Evolutionary conservation across 2,797 vertebrate species (phyloP).

Genomic region (Poeciliopsis infans): DNA sequence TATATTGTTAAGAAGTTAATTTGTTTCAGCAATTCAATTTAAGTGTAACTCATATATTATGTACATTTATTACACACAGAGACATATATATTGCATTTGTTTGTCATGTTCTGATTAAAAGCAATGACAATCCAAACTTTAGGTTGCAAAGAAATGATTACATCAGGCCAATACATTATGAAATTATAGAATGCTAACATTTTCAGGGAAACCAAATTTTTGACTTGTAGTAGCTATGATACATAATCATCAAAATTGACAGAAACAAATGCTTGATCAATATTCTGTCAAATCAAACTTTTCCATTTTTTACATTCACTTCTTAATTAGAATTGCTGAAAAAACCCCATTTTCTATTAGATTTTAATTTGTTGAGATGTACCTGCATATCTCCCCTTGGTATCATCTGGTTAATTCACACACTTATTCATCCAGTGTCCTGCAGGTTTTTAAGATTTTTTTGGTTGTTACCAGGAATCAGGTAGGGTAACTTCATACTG

Average conservation of each 20-base stretch:
- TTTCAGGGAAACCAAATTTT: background rate
- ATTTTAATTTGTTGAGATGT: background rate
- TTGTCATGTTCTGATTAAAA: background rate
- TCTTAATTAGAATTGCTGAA: background rate
- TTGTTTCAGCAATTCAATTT: background rate
- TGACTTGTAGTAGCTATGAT: background rate
- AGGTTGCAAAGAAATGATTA: background rate
- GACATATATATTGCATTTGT: background rate
- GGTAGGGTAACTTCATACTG: slow-evolving; percentile 30
- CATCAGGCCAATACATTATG: background rate
- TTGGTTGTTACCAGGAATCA: slow-evolving; percentile 64
- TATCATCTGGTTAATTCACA: slow-evolving; percentile 34
- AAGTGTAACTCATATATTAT: background rate
- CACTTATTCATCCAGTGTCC: slow-evolving; percentile 28
- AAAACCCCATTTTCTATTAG: background rate
- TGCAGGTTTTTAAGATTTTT: slow-evolving; percentile 24
- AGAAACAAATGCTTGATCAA: background rate
- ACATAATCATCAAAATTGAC: background rate
- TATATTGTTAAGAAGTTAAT: background rate
- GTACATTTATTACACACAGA: background rate
- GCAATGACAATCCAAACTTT: background rate
- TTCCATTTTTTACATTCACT: background rate
- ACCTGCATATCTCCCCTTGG: slow-evolving; percentile 31
- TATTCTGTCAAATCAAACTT: background rate
- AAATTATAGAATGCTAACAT: background rate